Conservation (phyloP, 2,888 invertebrate species). For the Tenodera sinensis region DNA sequence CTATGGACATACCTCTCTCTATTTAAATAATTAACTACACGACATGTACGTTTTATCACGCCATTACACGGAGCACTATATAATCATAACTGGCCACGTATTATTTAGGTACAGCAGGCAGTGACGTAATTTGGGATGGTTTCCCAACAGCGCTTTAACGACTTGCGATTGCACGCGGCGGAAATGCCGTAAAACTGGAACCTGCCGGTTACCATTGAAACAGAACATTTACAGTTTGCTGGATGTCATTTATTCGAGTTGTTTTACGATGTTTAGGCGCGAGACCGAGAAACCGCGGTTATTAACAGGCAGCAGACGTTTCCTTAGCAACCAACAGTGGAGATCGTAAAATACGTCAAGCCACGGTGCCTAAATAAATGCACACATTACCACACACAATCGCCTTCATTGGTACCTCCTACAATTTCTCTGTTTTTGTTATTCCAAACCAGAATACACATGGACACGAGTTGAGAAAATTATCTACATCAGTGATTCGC, state of each 20-base stretch:
- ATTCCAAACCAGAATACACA: too few relatives aligned
- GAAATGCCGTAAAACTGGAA: background rate
- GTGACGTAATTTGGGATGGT: background rate
- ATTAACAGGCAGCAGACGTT: background rate
- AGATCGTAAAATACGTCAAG: background rate
- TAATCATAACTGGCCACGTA: background rate
- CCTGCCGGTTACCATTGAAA: background rate
- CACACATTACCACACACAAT: background rate
- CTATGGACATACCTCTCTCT: too few relatives aligned
- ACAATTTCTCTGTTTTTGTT: too few relatives aligned
- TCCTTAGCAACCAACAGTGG: background rate
- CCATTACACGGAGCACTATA: too few relatives aligned
- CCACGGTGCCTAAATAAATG: background rate
- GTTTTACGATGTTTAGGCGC: background rate
- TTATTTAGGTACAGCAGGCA: background rate
- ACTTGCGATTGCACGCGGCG: background rate
- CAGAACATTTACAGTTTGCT: background rate
- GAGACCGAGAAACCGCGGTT: background rate
- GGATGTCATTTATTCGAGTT: background rate
- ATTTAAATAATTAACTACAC: too few relatives aligned
- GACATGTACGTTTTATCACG: too few relatives aligned
- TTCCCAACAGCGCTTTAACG: background rate
- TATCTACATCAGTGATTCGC: too few relatives aligned
- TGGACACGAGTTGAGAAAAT: too few relatives aligned
- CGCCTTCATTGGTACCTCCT: too few relatives aligned